Conservation (phyloP, 2,797 vertebrate genomes). For the Eulemur coronatus region DNA sequence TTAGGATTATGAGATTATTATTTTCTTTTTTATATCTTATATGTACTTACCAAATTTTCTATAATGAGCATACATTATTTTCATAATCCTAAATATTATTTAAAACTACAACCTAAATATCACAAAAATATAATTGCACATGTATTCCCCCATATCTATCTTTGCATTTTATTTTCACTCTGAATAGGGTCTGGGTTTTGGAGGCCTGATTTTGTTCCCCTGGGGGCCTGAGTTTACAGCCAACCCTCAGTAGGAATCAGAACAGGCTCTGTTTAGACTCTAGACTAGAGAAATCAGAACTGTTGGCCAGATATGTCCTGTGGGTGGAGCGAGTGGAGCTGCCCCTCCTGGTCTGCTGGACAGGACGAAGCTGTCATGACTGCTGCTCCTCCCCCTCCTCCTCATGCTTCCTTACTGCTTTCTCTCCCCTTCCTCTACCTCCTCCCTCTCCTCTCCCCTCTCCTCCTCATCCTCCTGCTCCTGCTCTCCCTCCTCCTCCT, state of each 20-base stretch:
- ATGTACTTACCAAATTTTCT: background rate
- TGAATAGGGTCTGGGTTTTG: background rate
- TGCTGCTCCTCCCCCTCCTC: no score
- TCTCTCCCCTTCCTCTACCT: background rate
- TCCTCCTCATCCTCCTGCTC: no score
- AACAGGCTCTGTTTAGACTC: background rate
- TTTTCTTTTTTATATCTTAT: constrained; percentile 25
- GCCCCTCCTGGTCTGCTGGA: background rate
- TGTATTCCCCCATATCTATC: background rate
- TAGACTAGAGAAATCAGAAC: background rate
- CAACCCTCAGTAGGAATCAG: background rate
- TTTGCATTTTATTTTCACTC: constrained; percentile 16
- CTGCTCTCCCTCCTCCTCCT: no score
- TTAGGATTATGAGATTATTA: background rate
- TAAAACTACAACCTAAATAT: constrained; percentile 3
- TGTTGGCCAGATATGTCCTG: background rate
- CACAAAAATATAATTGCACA: background rate
- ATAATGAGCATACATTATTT: constrained; percentile 6
- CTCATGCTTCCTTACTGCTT: fast-evolving
- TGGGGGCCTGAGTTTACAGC: background rate
- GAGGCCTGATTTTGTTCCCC: background rate
- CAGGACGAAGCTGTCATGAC: fast-evolving
- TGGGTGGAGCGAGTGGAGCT: background rate
- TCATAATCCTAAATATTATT: background rate
- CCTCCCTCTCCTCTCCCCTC: background rate